Percentiles rank a stretch among this genome's conserved stretches.
Evolutionary conservation across 2,888 invertebrate species (phyloP).

Genomic region (Tetranychus piercei): DNA sequence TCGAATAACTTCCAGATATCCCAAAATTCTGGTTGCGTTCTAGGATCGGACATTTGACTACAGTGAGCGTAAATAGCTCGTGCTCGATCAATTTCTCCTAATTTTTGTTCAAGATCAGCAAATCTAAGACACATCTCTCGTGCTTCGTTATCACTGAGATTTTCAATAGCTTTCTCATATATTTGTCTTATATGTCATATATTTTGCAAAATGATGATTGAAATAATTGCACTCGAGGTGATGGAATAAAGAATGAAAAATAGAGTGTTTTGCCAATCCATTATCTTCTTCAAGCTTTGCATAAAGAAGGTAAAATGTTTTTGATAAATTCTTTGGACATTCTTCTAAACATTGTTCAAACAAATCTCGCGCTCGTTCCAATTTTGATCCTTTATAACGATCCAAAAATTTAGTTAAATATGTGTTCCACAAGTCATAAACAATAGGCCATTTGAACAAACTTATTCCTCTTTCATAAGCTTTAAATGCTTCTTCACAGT

Average conservation of each 20-base stretch:
- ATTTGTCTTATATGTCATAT: slow-evolving; percentile 62
- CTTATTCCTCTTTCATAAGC: slow-evolving; percentile 96
- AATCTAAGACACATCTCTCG: slow-evolving; percentile 89
- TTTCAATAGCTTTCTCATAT: slow-evolving; percentile 92
- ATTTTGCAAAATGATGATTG: too few species aligned
- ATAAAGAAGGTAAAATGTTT: slow-evolving; percentile 78
- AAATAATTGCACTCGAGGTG: too few species aligned
- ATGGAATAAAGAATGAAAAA: slow-evolving; percentile 99
- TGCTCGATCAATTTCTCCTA: slow-evolving; percentile 94
- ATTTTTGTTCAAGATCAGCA: slow-evolving; percentile 90
- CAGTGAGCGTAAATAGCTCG: slow-evolving; percentile 92
- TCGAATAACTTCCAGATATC: slow-evolving; percentile 99
- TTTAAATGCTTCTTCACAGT: slow-evolving; percentile 92
- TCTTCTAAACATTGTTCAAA: slow-evolving; percentile 95
- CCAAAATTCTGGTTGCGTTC: slow-evolving; percentile 81
- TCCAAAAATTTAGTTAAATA: slow-evolving; percentile 90
- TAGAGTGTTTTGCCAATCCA: slow-evolving; percentile 88
- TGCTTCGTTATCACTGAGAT: slow-evolving; percentile 68
- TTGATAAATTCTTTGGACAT: slow-evolving; percentile 85
- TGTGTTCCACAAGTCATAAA: slow-evolving; percentile 97
- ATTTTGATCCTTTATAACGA: slow-evolving; percentile 80
- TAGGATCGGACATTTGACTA: slow-evolving; percentile 95
- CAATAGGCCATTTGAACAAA: slow-evolving; percentile 96
- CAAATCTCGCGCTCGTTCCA: slow-evolving; percentile 87
- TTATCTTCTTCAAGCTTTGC: slow-evolving; percentile 96